Base-by-base conservation (phyloP, 2,113 vertebrate species). In the Plectropomus leopardus region DNA sequence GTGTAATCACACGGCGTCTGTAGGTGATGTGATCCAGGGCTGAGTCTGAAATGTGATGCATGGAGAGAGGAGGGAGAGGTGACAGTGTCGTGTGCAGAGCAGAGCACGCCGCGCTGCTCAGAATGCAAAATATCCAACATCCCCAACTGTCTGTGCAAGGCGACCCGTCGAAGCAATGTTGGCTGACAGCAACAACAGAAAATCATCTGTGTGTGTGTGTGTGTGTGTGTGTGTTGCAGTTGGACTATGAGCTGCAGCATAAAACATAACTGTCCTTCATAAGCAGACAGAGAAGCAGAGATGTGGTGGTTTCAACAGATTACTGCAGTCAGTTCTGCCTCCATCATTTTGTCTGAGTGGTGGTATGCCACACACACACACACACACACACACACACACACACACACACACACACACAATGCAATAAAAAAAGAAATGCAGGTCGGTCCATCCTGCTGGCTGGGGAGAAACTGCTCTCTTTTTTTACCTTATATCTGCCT, bases 251-350 rank as follows among this genome's bases (percentile, higher is more conserved):
- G 55, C 67, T 19, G 53, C 47, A 58, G 64, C 45, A 60, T 54
- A 32, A 68, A 73, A 63, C 67, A 73, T 32, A 57, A 45, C 23
- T 14, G 36, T 69, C 51, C 23, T 74, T 28, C 34, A 61, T 10
- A 36, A 36, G 55, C 26, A 44, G 17, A 26, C 50, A 68, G 13
- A 45, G 54, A 54, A 60, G 47, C 48, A 50, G 55, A 55, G 24
- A 71, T 64, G 24, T 48, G 21, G 30, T 71, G 40, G 34, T 73
- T 76, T 58, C 68, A 77, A 83, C 58, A 80, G 55, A 79, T 85
- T 57, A 58, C 54, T 69, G 32, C 32, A 69, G 55, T 75, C 71
- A 36, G 4, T 54, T 36, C 45, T 36, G 45, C 53, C 68, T 53
- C 45, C 23, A 7, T 72, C 54, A 55, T 17, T 72, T 71, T 17